phyloP scores from a whole-genome alignment of 1,140 invertebrate species.

The Drosophila erecta region DNA sequence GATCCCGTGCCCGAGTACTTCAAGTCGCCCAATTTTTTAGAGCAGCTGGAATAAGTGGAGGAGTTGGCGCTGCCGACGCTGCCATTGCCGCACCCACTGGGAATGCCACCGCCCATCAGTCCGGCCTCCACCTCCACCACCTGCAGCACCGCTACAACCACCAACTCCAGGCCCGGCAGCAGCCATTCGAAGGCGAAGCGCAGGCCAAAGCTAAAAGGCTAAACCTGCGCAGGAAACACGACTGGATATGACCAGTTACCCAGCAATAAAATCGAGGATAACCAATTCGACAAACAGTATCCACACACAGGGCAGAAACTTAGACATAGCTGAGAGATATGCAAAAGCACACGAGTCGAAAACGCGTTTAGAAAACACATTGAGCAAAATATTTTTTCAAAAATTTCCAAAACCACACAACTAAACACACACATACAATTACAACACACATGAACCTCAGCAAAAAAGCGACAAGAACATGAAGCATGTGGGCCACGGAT shows the following conservation, averaged over 20 bases:
- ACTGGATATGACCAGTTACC: constrained; percentile 64
- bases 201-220: constrained; percentile 73
- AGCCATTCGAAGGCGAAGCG: constrained; percentile 57
- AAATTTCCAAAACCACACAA: constrained; percentile 57
- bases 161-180: constrained; percentile 41
- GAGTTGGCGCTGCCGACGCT: constrained; percentile 74
- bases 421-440: constrained; percentile 20
- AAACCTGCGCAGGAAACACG: constrained; percentile 76
- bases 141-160: constrained; percentile 49
- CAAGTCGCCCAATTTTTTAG: constrained; percentile 99
- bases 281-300: constrained; percentile 8
- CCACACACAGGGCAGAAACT: constrained; percentile 12
- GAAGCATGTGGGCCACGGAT: constrained; percentile 18
- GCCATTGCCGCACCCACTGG: constrained; percentile 55
- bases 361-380: constrained; percentile 47
- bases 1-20: constrained; percentile 99
- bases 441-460: constrained; percentile 36
- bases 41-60: constrained; percentile 95
- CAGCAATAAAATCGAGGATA: background rate
- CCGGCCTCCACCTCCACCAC: constrained; percentile 43
- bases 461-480: constrained; percentile 31
- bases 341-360: constrained; percentile 24
- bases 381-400: constrained; percentile 68
- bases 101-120: constrained; percentile 50
- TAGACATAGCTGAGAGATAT: constrained; percentile 27